Percentiles rank a stretch among this genome's conserved stretches.
phyloP scores from a whole-genome alignment of 2,797 vertebrate genomes.

The Catharus ustulatus region DNA sequence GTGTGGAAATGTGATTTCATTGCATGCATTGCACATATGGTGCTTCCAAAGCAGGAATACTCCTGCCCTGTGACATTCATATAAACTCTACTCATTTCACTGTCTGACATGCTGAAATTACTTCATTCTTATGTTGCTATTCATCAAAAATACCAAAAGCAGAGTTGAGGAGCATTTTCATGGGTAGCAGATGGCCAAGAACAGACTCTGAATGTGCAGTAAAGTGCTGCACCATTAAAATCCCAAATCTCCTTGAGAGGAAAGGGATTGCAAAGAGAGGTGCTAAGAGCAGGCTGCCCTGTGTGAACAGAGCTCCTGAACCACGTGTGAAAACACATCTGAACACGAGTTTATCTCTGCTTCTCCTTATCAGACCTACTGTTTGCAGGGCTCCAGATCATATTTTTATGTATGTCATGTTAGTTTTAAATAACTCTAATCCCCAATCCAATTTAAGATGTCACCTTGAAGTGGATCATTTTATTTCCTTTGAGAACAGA shows the following conservation, averaged over 20 bases:
- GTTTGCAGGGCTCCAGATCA: neutral
- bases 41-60: neutral
- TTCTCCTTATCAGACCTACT: neutral
- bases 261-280: neutral
- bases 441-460: slow-evolving; percentile 55
- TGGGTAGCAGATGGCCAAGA: neutral
- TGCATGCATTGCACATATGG: fast-evolving
- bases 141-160: neutral
- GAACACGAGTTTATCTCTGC: neutral
- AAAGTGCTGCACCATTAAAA: neutral
- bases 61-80: neutral
- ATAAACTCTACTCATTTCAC: neutral
- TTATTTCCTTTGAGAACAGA: slow-evolving; percentile 56
- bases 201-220: neutral
- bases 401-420: neutral
- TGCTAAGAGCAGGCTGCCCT: neutral
- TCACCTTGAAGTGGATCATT: slow-evolving; percentile 32
- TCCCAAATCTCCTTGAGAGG: neutral
- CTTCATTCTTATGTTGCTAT: neutral
- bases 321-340: neutral
- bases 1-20: neutral
- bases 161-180: neutral
- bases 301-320: neutral
- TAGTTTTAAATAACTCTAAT: slow-evolving; percentile 58
- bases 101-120: neutral